These are phyloP conservation scores for Galaxea fascicularis DNA, from an alignment of 92 coral and sea anemone species.

Conservation along the genomic window DNA sequence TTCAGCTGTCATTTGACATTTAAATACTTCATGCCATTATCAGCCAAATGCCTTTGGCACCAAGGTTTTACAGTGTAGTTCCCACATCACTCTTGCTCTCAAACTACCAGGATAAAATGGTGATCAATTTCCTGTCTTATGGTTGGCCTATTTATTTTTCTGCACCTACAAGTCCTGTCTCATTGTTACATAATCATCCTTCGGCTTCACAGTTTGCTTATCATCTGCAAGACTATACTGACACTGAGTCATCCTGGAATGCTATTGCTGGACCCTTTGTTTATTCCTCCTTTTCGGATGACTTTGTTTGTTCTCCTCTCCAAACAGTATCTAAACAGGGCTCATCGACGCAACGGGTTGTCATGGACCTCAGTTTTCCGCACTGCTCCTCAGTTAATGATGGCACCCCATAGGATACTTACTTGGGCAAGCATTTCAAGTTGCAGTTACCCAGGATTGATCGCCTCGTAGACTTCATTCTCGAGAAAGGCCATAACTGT, in stretches of 20 bases:
- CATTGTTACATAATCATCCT: conserved; percentile 46
- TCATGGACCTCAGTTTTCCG: conserved; percentile 59
- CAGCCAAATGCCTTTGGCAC: conserved; percentile 24
- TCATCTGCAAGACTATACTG: conserved; percentile 22
- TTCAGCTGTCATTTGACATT: not conserved
- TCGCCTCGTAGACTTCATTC: no score
- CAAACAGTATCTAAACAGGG: conserved; percentile 52
- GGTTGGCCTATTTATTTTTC: conserved; percentile 14
- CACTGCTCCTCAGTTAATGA: conserved; percentile 31
- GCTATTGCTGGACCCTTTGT: conserved; percentile 39
- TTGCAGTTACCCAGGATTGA: conserved; percentile 10
- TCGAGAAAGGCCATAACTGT: not conserved
- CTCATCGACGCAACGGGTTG: conserved; percentile 36
- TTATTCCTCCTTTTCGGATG: conserved; percentile 9
- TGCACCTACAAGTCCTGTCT: not conserved
- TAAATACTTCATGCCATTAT: not conserved
- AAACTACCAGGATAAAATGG: not conserved
- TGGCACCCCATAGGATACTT: conserved; percentile 35
- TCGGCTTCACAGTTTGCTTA: conserved; percentile 20
- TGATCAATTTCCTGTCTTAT: no score
- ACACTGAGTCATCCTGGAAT: conserved; percentile 8
- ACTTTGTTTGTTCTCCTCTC: conserved; percentile 46
- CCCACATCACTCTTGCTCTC: not conserved
- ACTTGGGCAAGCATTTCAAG: conserved; percentile 33
- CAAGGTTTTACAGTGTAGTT: not conserved